Percentiles rank a stretch among this genome's conserved stretches.
These are phyloP conservation scores for Coregonus suidteri DNA, from an alignment of 2,797 vertebrate genomes.

Conservation along the genomic window DNA sequence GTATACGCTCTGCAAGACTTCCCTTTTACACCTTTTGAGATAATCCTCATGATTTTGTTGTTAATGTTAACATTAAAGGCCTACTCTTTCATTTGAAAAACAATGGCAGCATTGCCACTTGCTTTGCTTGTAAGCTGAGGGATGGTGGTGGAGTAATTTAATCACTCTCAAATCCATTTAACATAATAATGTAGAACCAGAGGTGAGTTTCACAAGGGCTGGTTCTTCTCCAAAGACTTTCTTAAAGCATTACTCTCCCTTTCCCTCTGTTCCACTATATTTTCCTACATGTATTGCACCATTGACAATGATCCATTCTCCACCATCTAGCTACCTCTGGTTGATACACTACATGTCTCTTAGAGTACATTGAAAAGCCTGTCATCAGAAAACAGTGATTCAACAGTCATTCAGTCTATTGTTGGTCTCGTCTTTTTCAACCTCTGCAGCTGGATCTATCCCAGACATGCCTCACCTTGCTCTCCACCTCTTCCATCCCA, in stretches of 20 bases:
- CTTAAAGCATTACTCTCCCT: background rate
- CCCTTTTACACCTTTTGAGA: background rate
- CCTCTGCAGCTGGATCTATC: slow-evolving; percentile 32
- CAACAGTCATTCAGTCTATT: slow-evolving; percentile 18
- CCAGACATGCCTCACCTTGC: slow-evolving; percentile 48
- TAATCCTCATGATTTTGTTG: background rate
- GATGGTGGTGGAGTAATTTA: background rate
- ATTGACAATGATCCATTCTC: background rate
- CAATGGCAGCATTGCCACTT: no score
- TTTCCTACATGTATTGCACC: background rate
- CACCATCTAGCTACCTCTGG: background rate
- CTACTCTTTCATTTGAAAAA: background rate
- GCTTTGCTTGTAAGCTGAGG: no score
- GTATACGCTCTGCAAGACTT: background rate
- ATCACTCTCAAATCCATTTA: background rate
- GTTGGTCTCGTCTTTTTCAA: slow-evolving; percentile 41
- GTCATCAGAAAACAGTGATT: background rate
- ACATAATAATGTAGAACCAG: background rate
- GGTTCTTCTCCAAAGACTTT: background rate
- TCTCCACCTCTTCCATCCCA: background rate
- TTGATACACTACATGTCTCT: background rate
- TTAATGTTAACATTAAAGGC: background rate
- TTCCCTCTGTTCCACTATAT: background rate
- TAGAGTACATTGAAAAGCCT: no score
- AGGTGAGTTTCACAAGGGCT: background rate